Conservation (phyloP, 2,888 invertebrate genomes). For the Cordilura impudica region DNA sequence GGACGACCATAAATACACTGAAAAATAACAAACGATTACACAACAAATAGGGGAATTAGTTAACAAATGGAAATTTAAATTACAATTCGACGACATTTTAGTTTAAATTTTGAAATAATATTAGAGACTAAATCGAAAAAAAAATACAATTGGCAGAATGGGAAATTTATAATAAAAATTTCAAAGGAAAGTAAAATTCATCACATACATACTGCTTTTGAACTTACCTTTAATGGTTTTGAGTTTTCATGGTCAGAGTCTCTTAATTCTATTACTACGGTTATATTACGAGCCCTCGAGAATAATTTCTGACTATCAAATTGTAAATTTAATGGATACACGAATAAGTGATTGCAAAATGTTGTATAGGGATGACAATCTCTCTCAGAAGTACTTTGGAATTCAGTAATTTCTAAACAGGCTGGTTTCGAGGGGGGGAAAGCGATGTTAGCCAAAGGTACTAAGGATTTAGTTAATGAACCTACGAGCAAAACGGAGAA, state of each 20-base stretch:
- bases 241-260: constrained; percentile 88
- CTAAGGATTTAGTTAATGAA: constrained; percentile 89
- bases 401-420: constrained; percentile 91
- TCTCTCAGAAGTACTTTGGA: constrained; percentile 83
- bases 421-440: constrained; percentile 86
- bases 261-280: constrained; percentile 91
- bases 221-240: constrained; percentile 85
- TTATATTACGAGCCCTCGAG: constrained; percentile 95
- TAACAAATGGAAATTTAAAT: neutral
- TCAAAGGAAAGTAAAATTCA: too few species aligned
- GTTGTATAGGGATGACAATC: constrained; percentile 89
- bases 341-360: constrained; percentile 93
- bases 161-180: too few species aligned
- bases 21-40: constrained; percentile 43
- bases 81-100: too few species aligned
- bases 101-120: too few species aligned
- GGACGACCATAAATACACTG: constrained; percentile 88
- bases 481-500: constrained; percentile 79
- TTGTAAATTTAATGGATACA: constrained; percentile 91
- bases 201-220: too few species aligned
- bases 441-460: constrained; percentile 91
- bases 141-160: too few species aligned
- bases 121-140: too few species aligned
- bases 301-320: constrained; percentile 96
- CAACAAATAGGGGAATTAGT: neutral